A percentile compares a stretch with the other conserved stretches of the same genome.
These are phyloP conservation scores for Puffinus mauretanicus DNA, from an alignment of 2,113 vertebrate genomes.

Conservation along the genomic window DNA sequence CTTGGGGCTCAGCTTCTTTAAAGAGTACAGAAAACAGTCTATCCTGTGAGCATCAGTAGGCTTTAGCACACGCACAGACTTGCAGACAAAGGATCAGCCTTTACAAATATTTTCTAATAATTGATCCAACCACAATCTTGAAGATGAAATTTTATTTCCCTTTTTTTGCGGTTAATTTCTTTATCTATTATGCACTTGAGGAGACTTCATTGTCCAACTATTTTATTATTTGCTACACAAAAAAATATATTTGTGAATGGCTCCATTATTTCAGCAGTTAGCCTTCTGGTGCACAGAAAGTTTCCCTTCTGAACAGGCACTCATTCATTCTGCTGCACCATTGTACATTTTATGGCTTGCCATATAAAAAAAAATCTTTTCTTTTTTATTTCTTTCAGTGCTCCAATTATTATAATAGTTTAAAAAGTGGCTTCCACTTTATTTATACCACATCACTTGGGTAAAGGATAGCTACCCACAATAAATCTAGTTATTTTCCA, in stretches of 20 bases:
- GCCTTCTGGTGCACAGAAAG: conserved; percentile 64
- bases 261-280: conserved; percentile 64
- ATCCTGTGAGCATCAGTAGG: not conserved
- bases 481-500: conserved; percentile 57
- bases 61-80: not conserved
- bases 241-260: conserved; percentile 70
- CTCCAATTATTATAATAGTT: conserved; percentile 56
- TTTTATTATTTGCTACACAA: conserved; percentile 65
- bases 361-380: not conserved
- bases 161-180: not conserved
- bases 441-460: conserved; percentile 51
- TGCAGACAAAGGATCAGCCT: conserved; percentile 25
- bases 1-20: not conserved
- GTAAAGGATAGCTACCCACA: conserved; percentile 46
- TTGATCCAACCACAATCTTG: conserved; percentile 18
- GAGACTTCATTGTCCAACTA: conserved; percentile 59
- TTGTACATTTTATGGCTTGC: conserved; percentile 56
- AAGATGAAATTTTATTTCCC: conserved; percentile 26
- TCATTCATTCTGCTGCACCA: conserved; percentile 56
- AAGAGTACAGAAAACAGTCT: not conserved
- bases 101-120: conserved; percentile 66
- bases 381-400: conserved; percentile 52
- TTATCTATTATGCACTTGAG: conserved; percentile 44
- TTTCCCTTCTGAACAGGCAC: conserved; percentile 62
- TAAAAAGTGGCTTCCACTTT: conserved; percentile 57